Percentiles rank a stretch among this genome's conserved stretches.
These are phyloP conservation scores for Mechanitis messenoides DNA, from an alignment of 2,888 invertebrate genomes.

Conservation along the genomic window DNA sequence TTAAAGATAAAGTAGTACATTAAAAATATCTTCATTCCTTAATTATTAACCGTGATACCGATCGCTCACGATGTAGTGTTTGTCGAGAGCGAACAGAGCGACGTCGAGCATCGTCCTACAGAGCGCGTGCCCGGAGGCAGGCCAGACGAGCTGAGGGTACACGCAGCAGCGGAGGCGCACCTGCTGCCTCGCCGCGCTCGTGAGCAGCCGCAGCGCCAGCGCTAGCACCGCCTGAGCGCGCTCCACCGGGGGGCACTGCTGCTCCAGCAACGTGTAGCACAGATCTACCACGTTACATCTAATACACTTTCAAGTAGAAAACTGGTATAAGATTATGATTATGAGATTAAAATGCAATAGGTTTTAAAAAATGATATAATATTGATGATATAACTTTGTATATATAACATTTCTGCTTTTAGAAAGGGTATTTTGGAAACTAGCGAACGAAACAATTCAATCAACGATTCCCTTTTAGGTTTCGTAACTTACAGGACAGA, in stretches of 20 bases:
- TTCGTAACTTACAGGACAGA: too few relatives aligned
- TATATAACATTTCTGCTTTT: too few relatives aligned
- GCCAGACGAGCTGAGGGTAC: slow-evolving; percentile 56
- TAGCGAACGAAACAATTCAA: too few relatives aligned
- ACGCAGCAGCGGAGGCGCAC: slow-evolving; percentile 43
- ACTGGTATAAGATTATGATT: background rate
- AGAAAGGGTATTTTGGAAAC: too few relatives aligned
- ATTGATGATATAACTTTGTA: too few relatives aligned
- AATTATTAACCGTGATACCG: slow-evolving; percentile 37
- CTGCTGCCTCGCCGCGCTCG: slow-evolving; percentile 37
- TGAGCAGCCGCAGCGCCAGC: slow-evolving; percentile 45
- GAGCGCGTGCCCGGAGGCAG: slow-evolving; percentile 38
- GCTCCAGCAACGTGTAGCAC: slow-evolving; percentile 46
- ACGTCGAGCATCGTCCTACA: slow-evolving; percentile 45
- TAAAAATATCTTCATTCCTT: too few relatives aligned
- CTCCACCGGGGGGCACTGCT: slow-evolving; percentile 54
- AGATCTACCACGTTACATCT: slow-evolving; percentile 41
- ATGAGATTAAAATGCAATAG: too few relatives aligned
- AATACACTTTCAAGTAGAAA: background rate
- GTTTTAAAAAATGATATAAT: too few relatives aligned
- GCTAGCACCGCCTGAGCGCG: slow-evolving; percentile 51
- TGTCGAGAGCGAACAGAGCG: slow-evolving; percentile 44
- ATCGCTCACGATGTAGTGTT: slow-evolving; percentile 48
- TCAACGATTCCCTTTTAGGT: too few relatives aligned
- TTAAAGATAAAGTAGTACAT: too few relatives aligned